Evolutionary conservation across 2,113 vertebrate genomes (phyloP), one percentile per base, ranked within the genome.

Genomic region (Serilophus lunatus): DNA sequence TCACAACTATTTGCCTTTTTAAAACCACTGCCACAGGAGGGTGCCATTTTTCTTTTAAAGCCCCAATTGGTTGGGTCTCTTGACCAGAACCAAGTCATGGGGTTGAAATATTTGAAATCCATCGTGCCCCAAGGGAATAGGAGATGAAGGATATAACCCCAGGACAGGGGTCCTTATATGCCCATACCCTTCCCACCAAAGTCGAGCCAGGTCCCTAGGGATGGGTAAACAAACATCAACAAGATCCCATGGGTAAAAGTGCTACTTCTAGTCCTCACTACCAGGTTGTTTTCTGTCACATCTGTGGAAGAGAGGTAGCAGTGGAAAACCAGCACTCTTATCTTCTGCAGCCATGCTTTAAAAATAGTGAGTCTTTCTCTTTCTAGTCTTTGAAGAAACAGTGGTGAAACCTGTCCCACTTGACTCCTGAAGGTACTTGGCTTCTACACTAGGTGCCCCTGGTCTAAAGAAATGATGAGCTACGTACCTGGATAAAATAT

Each of bases 11-110:
- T 75, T 57, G 61, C 18, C 44, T 79, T 69, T 74, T 68, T 49
- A 5, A 13, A 93, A 31, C 54, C 60, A 3, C 45, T 93, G 82
- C 96, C 96, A 97, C 95, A 92, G 91, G 95, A 96, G 96, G 95
- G 96, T 95, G 96, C 95, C 91, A 86, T 94, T 95, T 93, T 97
- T 96, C 96, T 96, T 66, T 65, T 86, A 83, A 93, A 95, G 47
- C 47, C 45, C 50, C 54, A 29, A 0, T 29, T 72, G 57, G 29
- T 69, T 40, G 40, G 14, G 35, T 33, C 35, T 4, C 35, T 69
- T 57, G 13, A 47, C 74, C 60, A 75, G 17, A 70, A 74, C 10
- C 0, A 1, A 90, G 54, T 25, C 14, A 26, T 0, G 0, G 16
- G 38, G 54, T 83, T 90, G 72, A 92, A 83, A 81, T 44, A 26